Evolutionary conservation across 1,140 invertebrate species (phyloP).

Genomic region (Parapsyche elsis): DNA sequence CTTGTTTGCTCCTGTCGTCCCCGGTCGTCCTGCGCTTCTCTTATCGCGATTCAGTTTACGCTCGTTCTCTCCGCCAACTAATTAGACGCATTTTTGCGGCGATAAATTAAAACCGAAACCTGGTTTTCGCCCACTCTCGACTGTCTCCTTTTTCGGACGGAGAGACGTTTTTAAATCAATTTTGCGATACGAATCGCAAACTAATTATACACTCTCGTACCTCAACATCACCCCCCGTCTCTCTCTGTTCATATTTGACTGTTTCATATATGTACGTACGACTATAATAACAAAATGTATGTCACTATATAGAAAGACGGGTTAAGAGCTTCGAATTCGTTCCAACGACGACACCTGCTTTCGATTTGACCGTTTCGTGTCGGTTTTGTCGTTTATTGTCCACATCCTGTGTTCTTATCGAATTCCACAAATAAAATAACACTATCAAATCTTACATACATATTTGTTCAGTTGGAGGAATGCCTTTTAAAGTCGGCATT

Average conservation of each 20-base stretch:
- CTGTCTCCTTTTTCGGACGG: constrained; percentile 13
- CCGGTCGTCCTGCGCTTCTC: background rate
- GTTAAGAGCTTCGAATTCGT: no score
- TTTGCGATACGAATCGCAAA: background rate
- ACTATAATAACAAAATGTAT: no score
- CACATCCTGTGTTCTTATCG: constrained; percentile 24
- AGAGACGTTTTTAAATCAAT: constrained; percentile 9
- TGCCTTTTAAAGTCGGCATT: background rate
- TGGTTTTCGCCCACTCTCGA: constrained; percentile 1
- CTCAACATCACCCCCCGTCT: background rate
- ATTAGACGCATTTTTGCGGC: constrained; percentile 36
- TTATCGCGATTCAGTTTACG: constrained; percentile 26
- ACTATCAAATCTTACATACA: constrained; percentile 17
- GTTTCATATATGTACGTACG: no score
- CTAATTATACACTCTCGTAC: no score
- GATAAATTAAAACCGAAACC: constrained; percentile 30
- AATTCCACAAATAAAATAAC: background rate
- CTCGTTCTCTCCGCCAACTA: constrained; percentile 25
- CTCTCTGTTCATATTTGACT: background rate
- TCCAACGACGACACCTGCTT: constrained; percentile 37
- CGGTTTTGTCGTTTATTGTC: constrained; percentile 33
- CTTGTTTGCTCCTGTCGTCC: background rate
- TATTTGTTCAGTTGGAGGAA: constrained; percentile 25
- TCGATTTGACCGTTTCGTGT: background rate
- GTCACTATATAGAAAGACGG: no score